These are phyloP conservation scores for Pollenia griseotomentosa DNA, from an alignment of 2,888 invertebrate genomes.

Conservation along the genomic window DNA sequence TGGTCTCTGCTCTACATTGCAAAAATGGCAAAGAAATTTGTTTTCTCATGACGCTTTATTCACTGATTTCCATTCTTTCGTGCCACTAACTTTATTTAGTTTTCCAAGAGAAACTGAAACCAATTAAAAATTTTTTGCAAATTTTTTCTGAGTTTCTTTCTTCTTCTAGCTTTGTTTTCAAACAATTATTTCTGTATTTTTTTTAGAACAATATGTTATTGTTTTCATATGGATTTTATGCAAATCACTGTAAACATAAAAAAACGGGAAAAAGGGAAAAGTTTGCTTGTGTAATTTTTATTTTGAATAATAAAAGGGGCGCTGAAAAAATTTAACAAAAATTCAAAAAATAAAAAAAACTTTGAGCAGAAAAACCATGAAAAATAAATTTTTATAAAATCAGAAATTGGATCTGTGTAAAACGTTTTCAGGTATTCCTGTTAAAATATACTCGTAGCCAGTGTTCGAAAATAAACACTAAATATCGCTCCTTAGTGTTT, in stretches of 20 bases:
- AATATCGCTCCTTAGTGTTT: no score
- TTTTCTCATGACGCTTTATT: slow-evolving; percentile 25
- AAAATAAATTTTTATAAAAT: no score
- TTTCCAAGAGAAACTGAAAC: slow-evolving; percentile 59
- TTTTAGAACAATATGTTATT: slow-evolving; percentile 27
- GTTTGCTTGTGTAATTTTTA: slow-evolving; percentile 44
- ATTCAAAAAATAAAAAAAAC: neutral
- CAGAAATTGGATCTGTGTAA: no score
- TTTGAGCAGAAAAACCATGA: no score
- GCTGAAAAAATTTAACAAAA: neutral
- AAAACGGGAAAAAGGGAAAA: slow-evolving; percentile 18
- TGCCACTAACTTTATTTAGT: slow-evolving; percentile 24
- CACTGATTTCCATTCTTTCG: slow-evolving; percentile 2
- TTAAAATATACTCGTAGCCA: no score
- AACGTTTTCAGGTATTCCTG: no score
- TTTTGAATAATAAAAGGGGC: slow-evolving; percentile 38
- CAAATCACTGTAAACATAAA: slow-evolving; percentile 13
- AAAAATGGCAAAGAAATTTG: slow-evolving; percentile 15
- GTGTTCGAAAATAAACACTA: no score
- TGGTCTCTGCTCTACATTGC: slow-evolving; percentile 13
- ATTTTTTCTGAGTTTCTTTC: slow-evolving; percentile 8
- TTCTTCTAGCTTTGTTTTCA: slow-evolving; percentile 23
- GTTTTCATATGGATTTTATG: slow-evolving; percentile 33
- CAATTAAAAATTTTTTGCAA: slow-evolving; percentile 66
- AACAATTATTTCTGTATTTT: slow-evolving; percentile 31